Conservation (phyloP, 2,888 invertebrate species). For the Andrena marginata region DNA sequence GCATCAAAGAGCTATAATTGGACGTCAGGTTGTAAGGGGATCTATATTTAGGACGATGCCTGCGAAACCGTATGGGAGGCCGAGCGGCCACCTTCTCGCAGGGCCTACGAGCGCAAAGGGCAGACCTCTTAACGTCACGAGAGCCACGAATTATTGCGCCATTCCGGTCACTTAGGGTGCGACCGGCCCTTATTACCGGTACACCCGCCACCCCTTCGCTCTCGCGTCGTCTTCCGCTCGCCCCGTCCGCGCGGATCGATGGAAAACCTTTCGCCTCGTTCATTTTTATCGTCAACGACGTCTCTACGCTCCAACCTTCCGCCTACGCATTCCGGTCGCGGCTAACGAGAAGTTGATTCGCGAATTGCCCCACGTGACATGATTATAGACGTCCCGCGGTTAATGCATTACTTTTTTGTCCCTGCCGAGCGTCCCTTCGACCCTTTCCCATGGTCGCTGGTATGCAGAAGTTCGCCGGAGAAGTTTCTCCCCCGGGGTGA, state of each 20-base stretch:
- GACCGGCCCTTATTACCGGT: constrained; percentile 82
- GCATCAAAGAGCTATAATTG: constrained; percentile 84
- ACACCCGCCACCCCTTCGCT: constrained; percentile 52
- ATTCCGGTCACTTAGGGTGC: constrained; percentile 84
- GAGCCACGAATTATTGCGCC: constrained; percentile 84
- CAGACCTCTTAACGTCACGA: constrained; percentile 84
- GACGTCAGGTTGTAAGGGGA: constrained; percentile 79
- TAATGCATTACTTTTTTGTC: neutral
- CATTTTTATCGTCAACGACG: neutral
- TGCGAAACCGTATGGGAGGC: constrained; percentile 75
- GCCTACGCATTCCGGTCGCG: neutral
- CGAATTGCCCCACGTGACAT: constrained; percentile 1
- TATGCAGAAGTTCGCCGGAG: neutral
- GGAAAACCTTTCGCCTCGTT: constrained; percentile 33
- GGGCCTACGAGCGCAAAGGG: constrained; percentile 75
- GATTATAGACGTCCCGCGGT: neutral
- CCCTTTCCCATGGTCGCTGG: neutral
- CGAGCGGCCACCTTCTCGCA: constrained; percentile 66
- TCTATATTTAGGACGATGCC: constrained; percentile 82
- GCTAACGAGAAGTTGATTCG: constrained; percentile 2
- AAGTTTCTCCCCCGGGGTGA: neutral
- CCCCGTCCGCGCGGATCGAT: constrained; percentile 51
- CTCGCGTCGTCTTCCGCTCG: constrained; percentile 40
- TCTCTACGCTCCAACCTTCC: neutral
- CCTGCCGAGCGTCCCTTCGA: neutral